These are phyloP conservation scores for Zosterops pallidus DNA, from an alignment of 2,113 vertebrate species.

Conservation along the genomic window DNA sequence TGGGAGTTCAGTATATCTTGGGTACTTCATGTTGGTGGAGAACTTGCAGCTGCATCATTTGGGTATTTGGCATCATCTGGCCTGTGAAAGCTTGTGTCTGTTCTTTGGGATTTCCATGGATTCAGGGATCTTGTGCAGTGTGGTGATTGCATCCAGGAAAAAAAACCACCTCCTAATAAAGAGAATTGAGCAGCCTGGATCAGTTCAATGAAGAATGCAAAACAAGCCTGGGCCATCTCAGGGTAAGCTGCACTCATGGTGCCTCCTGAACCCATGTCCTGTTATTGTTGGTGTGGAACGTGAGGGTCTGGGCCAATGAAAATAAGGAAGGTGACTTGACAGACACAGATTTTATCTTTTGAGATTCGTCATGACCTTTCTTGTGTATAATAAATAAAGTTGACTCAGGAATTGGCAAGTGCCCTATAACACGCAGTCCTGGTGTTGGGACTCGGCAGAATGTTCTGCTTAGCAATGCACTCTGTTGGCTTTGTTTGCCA, in stretches of 20 bases:
- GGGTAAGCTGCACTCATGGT: constrained; percentile 52
- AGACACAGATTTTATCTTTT: constrained; percentile 70
- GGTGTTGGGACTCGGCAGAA: constrained; percentile 54
- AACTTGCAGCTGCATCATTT: neutral
- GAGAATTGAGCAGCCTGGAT: constrained; percentile 10
- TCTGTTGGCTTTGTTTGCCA: constrained; percentile 34
- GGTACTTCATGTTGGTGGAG: neutral
- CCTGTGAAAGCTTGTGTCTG: neutral
- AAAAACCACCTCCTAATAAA: neutral
- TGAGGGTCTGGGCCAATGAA: constrained; percentile 58
- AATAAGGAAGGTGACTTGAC: constrained; percentile 69
- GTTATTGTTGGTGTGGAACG: constrained; percentile 66
- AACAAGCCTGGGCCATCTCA: constrained; percentile 49
- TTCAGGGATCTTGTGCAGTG: neutral
- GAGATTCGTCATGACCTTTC: constrained; percentile 59
- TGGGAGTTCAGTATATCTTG: neutral
- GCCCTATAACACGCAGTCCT: constrained; percentile 59
- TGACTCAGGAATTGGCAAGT: constrained; percentile 68
- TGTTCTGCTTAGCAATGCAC: constrained; percentile 65
- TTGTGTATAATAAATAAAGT: constrained; percentile 58
- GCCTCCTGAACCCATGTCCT: constrained; percentile 68
- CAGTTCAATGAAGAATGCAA: constrained; percentile 28
- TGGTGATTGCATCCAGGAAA: neutral
- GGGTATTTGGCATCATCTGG: neutral
- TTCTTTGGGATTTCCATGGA: neutral